Percentiles rank a stretch among this genome's conserved stretches.
These are phyloP conservation scores for Canis aureus DNA, from an alignment of 2,113 vertebrate species.

Conservation along the genomic window DNA sequence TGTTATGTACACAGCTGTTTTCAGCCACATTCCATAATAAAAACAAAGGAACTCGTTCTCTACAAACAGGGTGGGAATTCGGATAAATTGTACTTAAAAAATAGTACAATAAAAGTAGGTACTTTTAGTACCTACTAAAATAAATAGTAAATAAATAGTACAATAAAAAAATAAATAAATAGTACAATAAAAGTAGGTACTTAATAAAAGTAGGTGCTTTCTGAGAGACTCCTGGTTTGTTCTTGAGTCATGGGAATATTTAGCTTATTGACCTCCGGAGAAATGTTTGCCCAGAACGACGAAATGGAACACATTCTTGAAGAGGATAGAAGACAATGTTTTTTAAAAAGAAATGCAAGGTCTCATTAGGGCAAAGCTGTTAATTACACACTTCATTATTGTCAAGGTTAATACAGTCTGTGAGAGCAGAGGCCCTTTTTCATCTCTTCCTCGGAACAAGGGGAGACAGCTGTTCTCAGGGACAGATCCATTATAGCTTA, in stretches of 20 bases:
- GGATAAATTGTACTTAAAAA: neutral
- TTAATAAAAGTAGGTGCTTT: neutral
- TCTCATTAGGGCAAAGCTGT: conserved; percentile 92
- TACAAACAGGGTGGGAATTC: conserved; percentile 59
- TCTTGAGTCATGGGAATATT: conserved; percentile 59
- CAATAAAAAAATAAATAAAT: too few relatives aligned
- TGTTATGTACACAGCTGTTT: conserved; percentile 5
- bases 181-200: too few relatives aligned
- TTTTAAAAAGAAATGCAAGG: conserved; percentile 85
- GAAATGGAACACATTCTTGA: conserved; percentile 77
- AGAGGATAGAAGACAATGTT: conserved; percentile 72
- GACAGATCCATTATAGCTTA: conserved; percentile 98
- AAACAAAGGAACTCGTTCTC: conserved; percentile 52
- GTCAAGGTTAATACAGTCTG: conserved; percentile 95
- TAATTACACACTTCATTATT: conserved; percentile 97
- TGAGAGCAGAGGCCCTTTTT: conserved; percentile 90
- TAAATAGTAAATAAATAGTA: too few relatives aligned
- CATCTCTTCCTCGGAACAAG: conserved; percentile 89
- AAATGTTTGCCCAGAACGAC: conserved; percentile 53
- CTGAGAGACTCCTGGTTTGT: neutral
- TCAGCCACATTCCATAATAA: neutral
- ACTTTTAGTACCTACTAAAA: neutral
- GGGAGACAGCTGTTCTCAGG: conserved; percentile 87
- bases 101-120: neutral
- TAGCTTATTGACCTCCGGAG: conserved; percentile 48